Percentiles rank a stretch among this genome's conserved stretches.
These are phyloP conservation scores for Sycophila sp. DNA, from an alignment of 1,140 invertebrate genomes.

Conservation along the genomic window DNA sequence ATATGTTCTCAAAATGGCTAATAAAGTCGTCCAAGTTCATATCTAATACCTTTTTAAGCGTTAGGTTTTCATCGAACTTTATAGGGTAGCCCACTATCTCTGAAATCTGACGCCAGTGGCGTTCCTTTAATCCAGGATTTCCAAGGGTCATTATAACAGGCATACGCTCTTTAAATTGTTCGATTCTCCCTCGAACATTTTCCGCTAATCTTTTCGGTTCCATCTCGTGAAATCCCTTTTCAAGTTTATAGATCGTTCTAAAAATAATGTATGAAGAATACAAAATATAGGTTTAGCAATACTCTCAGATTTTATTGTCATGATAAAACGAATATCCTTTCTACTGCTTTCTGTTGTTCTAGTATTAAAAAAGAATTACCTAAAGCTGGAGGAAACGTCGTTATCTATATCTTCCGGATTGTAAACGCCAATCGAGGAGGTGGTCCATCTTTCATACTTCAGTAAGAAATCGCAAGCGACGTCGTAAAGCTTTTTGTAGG, in stretches of 20 bases:
- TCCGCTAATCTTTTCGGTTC: constrained; percentile 71
- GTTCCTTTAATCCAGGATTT: constrained; percentile 89
- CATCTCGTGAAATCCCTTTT: constrained; percentile 84
- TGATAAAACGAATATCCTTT: too few species aligned
- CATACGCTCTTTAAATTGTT: constrained; percentile 88
- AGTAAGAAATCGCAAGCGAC: constrained; percentile 84
- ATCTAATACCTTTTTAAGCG: constrained; percentile 86
- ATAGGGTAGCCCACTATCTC: constrained; percentile 92
- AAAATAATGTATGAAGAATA: constrained; percentile 4
- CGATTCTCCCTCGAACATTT: constrained; percentile 79
- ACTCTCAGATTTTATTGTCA: too few species aligned
- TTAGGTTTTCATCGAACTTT: constrained; percentile 84
- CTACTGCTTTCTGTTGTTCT: too few species aligned
- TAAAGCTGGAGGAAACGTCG: constrained; percentile 81
- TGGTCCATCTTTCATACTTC: constrained; percentile 85
- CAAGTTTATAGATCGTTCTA: constrained; percentile 86
- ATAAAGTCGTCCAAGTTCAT: constrained; percentile 88
- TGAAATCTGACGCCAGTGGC: constrained; percentile 95
- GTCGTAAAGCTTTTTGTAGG: constrained; percentile 90
- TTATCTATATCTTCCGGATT: constrained; percentile 90
- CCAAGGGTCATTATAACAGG: constrained; percentile 91
- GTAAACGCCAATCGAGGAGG: constrained; percentile 81
- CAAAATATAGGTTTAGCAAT: too few species aligned
- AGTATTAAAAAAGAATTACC: constrained; percentile 42
- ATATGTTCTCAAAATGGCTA: constrained; percentile 88